Evolutionary conservation across 2,888 invertebrate genomes (phyloP).

Genomic region (Diloba caeruleocephala): DNA sequence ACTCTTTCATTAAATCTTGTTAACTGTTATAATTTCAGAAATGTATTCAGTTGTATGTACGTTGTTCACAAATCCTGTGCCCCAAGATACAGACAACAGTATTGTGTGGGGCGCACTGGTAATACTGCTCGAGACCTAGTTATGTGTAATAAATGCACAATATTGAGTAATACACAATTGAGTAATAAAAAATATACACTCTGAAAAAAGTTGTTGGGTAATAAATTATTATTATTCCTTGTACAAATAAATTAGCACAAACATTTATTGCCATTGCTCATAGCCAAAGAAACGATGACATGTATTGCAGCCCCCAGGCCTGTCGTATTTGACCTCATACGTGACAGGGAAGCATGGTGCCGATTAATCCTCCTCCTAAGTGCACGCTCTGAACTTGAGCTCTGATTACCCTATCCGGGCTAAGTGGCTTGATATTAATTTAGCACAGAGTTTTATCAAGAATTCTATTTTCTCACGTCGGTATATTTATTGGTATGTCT

Average conservation of each 20-base stretch:
- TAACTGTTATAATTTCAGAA: no score
- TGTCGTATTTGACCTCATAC: constrained; percentile 46
- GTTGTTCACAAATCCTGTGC: no score
- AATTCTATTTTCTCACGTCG: not conserved
- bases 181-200: no score
- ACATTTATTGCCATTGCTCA: not conserved
- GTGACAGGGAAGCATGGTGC: constrained; percentile 61
- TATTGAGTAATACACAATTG: no score
- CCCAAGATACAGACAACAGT: no score
- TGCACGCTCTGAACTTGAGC: constrained; percentile 38
- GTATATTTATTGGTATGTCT: no score
- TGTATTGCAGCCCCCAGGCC: constrained; percentile 40
- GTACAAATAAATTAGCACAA: not conserved
- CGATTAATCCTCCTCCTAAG: constrained; percentile 59
- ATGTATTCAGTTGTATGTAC: no score
- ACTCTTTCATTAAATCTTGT: no score
- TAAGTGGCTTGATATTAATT: constrained; percentile 51
- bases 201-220: no score
- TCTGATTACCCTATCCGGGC: constrained; percentile 42
- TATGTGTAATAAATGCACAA: no score
- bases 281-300: constrained; percentile 34
- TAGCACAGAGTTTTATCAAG: constrained; percentile 37
- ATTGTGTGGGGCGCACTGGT: no score
- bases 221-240: not conserved
- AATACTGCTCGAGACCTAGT: no score